These are phyloP conservation scores for Drosophila anomalipes DNA, from an alignment of 2,888 invertebrate species.

Conservation along the genomic window DNA sequence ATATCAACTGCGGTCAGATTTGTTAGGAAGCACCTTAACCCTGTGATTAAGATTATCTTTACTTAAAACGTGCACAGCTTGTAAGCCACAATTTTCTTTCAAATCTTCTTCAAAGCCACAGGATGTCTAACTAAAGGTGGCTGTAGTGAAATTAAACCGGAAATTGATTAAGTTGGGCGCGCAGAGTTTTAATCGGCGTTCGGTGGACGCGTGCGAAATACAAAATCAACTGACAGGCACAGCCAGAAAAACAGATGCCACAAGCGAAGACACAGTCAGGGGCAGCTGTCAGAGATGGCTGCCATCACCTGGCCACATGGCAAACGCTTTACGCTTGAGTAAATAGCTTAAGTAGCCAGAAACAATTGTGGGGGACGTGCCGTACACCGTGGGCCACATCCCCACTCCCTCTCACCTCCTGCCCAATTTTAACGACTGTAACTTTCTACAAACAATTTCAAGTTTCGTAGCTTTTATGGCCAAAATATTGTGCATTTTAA, in stretches of 20 bases:
- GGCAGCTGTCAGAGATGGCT: conserved; percentile 14
- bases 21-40: neutral
- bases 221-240: conserved; percentile 50
- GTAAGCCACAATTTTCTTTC: neutral
- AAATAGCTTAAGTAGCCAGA: conserved; percentile 43
- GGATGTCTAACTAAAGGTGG: neutral
- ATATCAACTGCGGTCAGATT: neutral
- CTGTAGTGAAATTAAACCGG: conserved; percentile 51
- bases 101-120: neutral
- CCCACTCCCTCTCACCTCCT: neutral
- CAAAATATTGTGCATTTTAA: conserved; percentile 6
- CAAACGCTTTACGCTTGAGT: conserved; percentile 29
- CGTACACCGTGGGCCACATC: neutral
- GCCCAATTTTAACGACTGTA: conserved; percentile 10
- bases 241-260: conserved; percentile 4
- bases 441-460: conserved; percentile 34
- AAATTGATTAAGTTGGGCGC: conserved; percentile 72
- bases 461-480: conserved; percentile 12
- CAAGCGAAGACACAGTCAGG: conserved; percentile 4
- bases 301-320: conserved; percentile 47
- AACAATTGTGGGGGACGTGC: conserved; percentile 11
- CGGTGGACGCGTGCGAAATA: conserved; percentile 51
- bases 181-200: conserved; percentile 61
- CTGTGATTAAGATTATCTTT: neutral
- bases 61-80: neutral